Percentiles rank a stretch among this genome's conserved stretches.
Evolutionary conservation across 2,797 vertebrate genomes (phyloP).

Genomic region (Takifugu ocellatus): DNA sequence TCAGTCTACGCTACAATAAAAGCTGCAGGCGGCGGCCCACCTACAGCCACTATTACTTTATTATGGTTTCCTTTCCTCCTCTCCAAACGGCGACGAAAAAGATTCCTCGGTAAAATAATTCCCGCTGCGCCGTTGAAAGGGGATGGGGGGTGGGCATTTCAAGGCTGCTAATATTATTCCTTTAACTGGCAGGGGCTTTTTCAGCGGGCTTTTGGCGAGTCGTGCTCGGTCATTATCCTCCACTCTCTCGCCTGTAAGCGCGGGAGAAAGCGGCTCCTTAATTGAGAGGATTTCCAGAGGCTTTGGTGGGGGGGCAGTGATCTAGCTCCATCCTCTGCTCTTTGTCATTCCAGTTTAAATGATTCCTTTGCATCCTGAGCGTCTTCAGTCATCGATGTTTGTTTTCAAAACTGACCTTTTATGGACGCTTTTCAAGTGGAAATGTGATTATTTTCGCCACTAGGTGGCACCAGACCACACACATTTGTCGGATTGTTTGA

Average conservation of each 20-base stretch:
- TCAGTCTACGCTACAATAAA: conserved; percentile 20
- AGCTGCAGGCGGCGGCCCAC: background rate
- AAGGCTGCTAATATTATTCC: conserved; percentile 52
- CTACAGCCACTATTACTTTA: conserved; percentile 10
- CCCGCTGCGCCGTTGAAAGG: conserved; percentile 50
- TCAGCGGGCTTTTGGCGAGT: conserved; percentile 61
- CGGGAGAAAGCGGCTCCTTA: conserved; percentile 51
- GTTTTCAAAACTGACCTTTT: too few species aligned
- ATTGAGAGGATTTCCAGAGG: conserved; percentile 65
- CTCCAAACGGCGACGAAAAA: conserved; percentile 37
- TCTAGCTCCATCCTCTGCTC: conserved; percentile 35
- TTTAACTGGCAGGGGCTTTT: conserved; percentile 55
- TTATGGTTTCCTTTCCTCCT: conserved; percentile 30
- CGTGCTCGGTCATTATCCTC: conserved; percentile 55
- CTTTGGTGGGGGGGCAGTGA: conserved; percentile 35
- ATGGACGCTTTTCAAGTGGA: too few species aligned
- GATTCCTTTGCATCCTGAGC: too few species aligned
- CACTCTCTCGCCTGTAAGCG: conserved; percentile 38
- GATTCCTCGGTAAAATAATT: conserved; percentile 53
- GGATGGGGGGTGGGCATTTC: conserved; percentile 50
- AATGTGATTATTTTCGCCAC: too few species aligned
- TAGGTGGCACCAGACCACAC: too few species aligned
- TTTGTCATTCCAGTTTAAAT: conserved; percentile 17
- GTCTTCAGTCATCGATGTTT: too few species aligned
- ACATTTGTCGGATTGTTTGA: too few species aligned